Conservation (phyloP, 2,797 vertebrate genomes). For the Rhinichthys osculus region DNA sequence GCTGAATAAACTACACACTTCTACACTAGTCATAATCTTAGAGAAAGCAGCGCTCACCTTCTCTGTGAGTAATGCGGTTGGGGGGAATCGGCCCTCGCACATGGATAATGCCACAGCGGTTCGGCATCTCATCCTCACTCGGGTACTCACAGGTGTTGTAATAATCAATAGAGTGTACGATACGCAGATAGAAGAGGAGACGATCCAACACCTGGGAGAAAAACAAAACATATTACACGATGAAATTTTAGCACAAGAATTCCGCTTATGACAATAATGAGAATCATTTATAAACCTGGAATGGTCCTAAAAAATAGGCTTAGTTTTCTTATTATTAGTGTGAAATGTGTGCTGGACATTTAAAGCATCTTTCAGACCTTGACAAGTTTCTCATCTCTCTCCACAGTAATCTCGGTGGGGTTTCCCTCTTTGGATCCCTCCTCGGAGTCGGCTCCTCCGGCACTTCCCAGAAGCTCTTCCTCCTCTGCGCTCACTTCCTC, state of each 20-base stretch:
- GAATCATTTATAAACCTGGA: background rate
- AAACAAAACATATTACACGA: background rate
- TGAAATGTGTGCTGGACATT: background rate
- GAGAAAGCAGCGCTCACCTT: slow-evolving; percentile 74
- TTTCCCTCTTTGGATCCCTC: slow-evolving; percentile 88
- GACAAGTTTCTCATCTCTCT: slow-evolving; percentile 90
- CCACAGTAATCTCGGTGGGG: slow-evolving; percentile 87
- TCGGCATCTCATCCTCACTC: slow-evolving; percentile 97
- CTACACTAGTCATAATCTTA: too few relatives aligned
- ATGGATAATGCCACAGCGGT: slow-evolving; percentile 93
- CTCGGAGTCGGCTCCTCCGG: slow-evolving; percentile 80
- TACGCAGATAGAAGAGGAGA: slow-evolving; percentile 87
- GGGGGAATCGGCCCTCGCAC: slow-evolving; percentile 91
- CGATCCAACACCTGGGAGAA: slow-evolving; percentile 88
- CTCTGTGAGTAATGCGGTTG: slow-evolving; percentile 89
- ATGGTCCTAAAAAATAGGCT: background rate
- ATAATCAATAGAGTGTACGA: slow-evolving; percentile 93
- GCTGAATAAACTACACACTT: background rate
- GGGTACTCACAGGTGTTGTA: slow-evolving; percentile 94
- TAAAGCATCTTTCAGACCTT: slow-evolving; percentile 72
- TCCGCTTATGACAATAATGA: background rate
- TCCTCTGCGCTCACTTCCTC: slow-evolving; percentile 95
- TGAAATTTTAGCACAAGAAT: background rate
- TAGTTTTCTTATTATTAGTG: background rate
- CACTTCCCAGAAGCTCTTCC: slow-evolving; percentile 89